phyloP scores from a whole-genome alignment of 2,888 invertebrate genomes.

The Andrena marginata region DNA sequence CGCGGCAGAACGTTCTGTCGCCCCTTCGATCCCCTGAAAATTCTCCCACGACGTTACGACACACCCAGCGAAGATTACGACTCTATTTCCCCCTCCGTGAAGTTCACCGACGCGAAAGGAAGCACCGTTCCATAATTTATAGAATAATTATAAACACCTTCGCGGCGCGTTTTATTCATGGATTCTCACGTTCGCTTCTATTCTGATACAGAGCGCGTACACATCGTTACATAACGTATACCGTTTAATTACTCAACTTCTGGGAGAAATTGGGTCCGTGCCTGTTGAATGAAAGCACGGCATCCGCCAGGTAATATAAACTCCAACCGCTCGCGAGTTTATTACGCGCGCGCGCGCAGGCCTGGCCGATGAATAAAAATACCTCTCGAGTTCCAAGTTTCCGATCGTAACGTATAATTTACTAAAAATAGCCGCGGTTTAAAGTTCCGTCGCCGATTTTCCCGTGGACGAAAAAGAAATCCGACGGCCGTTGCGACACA shows the following conservation, averaged over 20 bases:
- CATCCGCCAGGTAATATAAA: background rate
- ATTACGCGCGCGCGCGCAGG: no score
- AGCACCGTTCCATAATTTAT: constrained; percentile 40
- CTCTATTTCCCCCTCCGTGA: constrained; percentile 31
- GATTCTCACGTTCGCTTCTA: constrained; percentile 31
- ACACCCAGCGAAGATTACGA: constrained; percentile 40
- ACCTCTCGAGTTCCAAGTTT: background rate
- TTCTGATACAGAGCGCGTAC: background rate
- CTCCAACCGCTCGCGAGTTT: background rate
- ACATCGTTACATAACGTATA: constrained; percentile 10
- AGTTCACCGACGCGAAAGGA: constrained; percentile 30
- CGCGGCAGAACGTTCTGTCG: constrained; percentile 39
- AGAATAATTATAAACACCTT: constrained; percentile 14
- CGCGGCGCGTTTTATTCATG: constrained; percentile 17
- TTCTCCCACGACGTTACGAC: constrained; percentile 68
- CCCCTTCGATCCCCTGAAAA: constrained; percentile 50
- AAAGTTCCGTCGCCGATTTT: background rate
- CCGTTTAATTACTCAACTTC: constrained; percentile 27
- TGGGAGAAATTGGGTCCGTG: background rate
- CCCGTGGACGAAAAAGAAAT: background rate
- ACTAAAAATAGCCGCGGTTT: constrained; percentile 17
- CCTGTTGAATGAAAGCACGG: background rate
- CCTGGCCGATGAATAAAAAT: background rate
- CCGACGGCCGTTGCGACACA: background rate
- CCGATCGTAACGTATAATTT: constrained; percentile 6